Base-by-base conservation (phyloP, 2,797 vertebrate species). In the Macrochelys suwanniensis region DNA sequence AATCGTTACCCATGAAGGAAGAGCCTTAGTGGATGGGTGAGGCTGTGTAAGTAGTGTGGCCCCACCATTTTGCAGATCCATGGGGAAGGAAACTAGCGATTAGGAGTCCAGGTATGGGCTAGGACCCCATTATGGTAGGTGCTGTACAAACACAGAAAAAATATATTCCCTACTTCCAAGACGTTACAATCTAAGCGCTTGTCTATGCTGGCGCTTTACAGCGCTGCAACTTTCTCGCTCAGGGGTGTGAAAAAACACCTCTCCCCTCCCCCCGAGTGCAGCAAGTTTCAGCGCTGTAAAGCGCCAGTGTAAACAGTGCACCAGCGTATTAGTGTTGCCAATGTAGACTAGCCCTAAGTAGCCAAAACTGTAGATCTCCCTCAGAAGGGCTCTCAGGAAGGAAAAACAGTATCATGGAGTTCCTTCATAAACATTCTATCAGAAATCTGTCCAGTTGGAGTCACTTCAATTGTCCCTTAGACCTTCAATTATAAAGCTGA, bases 391-490 rank as follows among this genome's bases (percentile, higher is more conserved):
- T 21, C 61, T 54, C 23, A 87, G 33, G 61, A 59, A 15, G 51
- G 77, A 3, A 45, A 3, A 50, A 13, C 19, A 31, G 17, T 42
- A 21, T 1, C 12, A 2, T 68, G 61, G 0, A 28, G 23, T 83
- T 45, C 89, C 45, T 42, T 23, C 76, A 1, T 49, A 0, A 50
- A 80, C 3, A 61, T 61, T 68, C 15, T 19, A n/a, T 68, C 61
- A 37, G 33, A 37, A 68, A n/a, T 45, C 76, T n/a, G 31, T 47
- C 23, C 25, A 87, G 37, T 16, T 57, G 83, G 53, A 47, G 61
- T 83, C 8, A 2, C 71, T 12, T 80, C 59, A 45, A 28, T 79
- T 80, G 79, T 50, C 53, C 12, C 1, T 59, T 80, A 19, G 25
- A 84, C 15, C 37, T 90, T 45, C 17, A 61, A 6, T 86, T 25